A percentile compares a stretch with the other conserved stretches of the same genome.
Evolutionary conservation across 2,888 invertebrate species (phyloP).

Genomic region (Mycalesis mineus): DNA sequence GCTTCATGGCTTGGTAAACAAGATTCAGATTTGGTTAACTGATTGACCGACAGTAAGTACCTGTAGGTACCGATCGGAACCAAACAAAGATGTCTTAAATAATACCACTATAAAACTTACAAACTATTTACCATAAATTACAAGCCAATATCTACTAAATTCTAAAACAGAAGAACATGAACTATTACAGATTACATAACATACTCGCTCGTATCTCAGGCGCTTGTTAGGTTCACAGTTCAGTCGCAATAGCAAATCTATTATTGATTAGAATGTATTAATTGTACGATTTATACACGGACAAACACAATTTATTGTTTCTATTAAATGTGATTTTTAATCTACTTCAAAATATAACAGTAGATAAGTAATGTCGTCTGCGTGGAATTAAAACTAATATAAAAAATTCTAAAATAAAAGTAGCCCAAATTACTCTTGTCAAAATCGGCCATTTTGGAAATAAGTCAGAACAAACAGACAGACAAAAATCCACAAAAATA

Average conservation of each 20-base stretch:
- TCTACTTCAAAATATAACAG: background rate
- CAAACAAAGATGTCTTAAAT: background rate
- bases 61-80: background rate
- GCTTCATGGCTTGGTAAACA: too few relatives aligned
- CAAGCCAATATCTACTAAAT: constrained; percentile 1
- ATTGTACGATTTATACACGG: constrained; percentile 41
- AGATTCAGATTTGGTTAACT: too few relatives aligned
- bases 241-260: constrained; percentile 53
- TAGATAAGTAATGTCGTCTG: too few relatives aligned
- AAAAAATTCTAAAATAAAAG: too few relatives aligned
- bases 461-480: too few relatives aligned
- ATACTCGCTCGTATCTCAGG: constrained; percentile 28
- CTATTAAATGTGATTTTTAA: constrained; percentile 36
- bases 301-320: constrained; percentile 43
- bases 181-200: constrained; percentile 33
- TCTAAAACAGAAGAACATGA: constrained; percentile 18
- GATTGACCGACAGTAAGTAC: too few relatives aligned
- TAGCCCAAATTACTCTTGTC: too few relatives aligned
- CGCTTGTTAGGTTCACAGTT: constrained; percentile 46
- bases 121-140: constrained; percentile 2
- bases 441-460: too few relatives aligned
- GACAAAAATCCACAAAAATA: too few relatives aligned
- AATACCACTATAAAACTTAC: background rate
- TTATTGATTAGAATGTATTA: constrained; percentile 59
- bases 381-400: too few relatives aligned